Base-by-base conservation (phyloP, 2,888 invertebrate species). In the Didymodactylos carnosus region DNA sequence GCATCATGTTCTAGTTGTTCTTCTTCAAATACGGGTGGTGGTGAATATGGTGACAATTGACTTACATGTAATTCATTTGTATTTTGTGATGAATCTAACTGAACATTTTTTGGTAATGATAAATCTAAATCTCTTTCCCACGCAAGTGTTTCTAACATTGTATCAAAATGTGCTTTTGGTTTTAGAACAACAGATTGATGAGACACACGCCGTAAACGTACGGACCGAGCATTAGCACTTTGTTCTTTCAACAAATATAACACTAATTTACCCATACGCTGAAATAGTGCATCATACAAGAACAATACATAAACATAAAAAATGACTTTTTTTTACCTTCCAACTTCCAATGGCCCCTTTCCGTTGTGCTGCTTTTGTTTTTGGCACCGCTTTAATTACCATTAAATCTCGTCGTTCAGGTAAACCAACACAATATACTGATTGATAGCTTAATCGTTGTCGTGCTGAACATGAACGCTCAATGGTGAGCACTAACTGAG, bases 341-440 rank as follows among this genome's bases (percentile, higher is more conserved):
- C 98, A 98, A 82, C 97, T 95, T 72, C 89, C 86, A 3, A 95
- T 88, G 4, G 97, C 97, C 1, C 93, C 94, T 82, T 95, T 97
- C 76, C 95, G 86, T 84, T 95, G 94, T 80, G 91, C 91, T 0
- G 98, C 98, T 77, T 92, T 87, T 0, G 97, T 97, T 84, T 95
- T 97, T 77, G 89, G 91, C 80, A 94, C 94, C 78, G 91, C 91
- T 85, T 97, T 98, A 82, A 98, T 98, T 73, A 97, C 93, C 90
- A 98, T 92, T 4, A 98, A 91, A 53, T 53, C 53, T 19, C 53
- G 53, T 29, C 35, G 27, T 19, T 53, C 53, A 53, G 27, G 29
- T 19, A 35, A 14, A 29, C 91, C 91, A 79, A 97, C 94, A 71
- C 94, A 94, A 84, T 98, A 98, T 79, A 93, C 91, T 83, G 93